Percentiles rank a stretch among this genome's conserved stretches.
Evolutionary conservation across 2,888 invertebrate genomes (phyloP).

Genomic region (Cheilosia scutellata): DNA sequence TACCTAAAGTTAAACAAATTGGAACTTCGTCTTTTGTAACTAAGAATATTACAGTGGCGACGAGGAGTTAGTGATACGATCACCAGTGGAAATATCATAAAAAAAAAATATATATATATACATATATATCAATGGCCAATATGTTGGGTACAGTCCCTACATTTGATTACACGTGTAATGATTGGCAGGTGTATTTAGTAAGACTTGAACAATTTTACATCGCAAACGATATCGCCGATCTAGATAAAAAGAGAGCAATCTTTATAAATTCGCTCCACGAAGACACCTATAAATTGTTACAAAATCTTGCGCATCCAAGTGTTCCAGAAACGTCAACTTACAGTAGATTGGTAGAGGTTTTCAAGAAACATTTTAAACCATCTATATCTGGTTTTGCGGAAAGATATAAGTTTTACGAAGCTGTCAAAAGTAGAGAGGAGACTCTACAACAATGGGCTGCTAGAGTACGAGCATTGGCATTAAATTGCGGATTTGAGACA

Average conservation of each 20-base stretch:
- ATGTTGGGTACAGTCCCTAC: constrained; percentile 23
- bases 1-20: too few relatives aligned
- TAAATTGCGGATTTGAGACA: constrained; percentile 27
- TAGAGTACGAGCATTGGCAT: constrained; percentile 34
- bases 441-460: constrained; percentile 50
- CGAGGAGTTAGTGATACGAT: too few relatives aligned
- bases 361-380: too few relatives aligned
- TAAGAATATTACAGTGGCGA: too few relatives aligned
- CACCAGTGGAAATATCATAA: too few relatives aligned
- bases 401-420: constrained; percentile 41
- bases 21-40: too few relatives aligned
- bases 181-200: constrained; percentile 22
- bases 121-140: neutral
- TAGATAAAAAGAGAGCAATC: constrained; percentile 8
- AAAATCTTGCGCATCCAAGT: neutral
- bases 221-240: neutral
- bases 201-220: constrained; percentile 27
- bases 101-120: too few relatives aligned
- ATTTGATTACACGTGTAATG: constrained; percentile 18
- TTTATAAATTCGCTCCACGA: constrained; percentile 1
- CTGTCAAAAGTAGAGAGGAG: constrained; percentile 1
- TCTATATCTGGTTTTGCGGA: constrained; percentile 32
- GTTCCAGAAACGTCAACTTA: too few relatives aligned
- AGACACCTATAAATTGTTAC: neutral
- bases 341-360: too few relatives aligned